Percentiles rank a stretch among this genome's conserved stretches.
Conservation (phyloP, 2,888 invertebrate genomes). For the Parochlus steinenii region DNA sequence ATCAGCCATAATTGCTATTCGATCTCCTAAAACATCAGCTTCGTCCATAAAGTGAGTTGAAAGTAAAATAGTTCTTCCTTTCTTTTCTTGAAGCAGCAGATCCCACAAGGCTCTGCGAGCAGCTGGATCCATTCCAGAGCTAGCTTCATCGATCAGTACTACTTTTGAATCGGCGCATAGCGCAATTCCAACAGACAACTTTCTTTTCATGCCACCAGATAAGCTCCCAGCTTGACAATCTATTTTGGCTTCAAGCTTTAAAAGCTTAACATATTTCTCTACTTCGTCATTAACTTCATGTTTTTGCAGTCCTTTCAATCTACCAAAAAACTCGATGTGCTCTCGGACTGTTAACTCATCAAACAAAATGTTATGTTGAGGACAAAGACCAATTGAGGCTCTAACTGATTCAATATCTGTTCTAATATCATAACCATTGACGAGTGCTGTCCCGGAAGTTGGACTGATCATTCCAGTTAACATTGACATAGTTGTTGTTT, state of each 20-base stretch:
- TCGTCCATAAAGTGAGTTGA: constrained; percentile 76
- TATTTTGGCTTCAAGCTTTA: constrained; percentile 45
- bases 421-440: constrained; percentile 46
- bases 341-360: constrained; percentile 58
- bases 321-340: constrained; percentile 58
- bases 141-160: constrained; percentile 48
- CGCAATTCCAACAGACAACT: constrained; percentile 50
- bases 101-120: constrained; percentile 62
- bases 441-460: constrained; percentile 41
- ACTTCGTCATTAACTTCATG: constrained; percentile 36
- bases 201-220: constrained; percentile 55
- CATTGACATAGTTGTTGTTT: constrained; percentile 80
- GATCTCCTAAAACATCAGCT: constrained; percentile 59
- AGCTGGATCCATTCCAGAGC: constrained; percentile 64
- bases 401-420: constrained; percentile 41
- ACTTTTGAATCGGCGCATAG: constrained; percentile 49
- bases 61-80: constrained; percentile 24
- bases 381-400: constrained; percentile 53
- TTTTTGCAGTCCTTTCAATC: constrained; percentile 40
- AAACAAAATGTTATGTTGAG: constrained; percentile 64
- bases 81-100: constrained; percentile 46
- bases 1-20: constrained; percentile 60
- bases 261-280: constrained; percentile 38
- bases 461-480: constrained; percentile 50
- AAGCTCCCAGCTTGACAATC: constrained; percentile 35